phyloP scores from a whole-genome alignment of 2,797 vertebrate genomes.

The Lagodon rhomboides region DNA sequence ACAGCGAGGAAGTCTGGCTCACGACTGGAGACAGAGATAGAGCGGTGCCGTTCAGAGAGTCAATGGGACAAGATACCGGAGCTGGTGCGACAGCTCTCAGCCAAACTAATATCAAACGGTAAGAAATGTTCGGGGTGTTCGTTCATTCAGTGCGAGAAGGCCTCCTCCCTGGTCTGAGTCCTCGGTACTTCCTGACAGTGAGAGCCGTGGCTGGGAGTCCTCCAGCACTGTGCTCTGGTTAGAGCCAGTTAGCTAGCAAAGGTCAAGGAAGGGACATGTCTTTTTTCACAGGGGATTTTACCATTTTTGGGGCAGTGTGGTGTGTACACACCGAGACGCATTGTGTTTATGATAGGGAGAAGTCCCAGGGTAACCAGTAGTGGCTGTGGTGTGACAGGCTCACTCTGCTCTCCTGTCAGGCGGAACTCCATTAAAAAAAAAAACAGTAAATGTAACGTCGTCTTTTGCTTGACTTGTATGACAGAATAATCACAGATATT shows the following conservation, averaged over 20 bases:
- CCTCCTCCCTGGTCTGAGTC: conserved; percentile 54
- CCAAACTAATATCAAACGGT: conserved; percentile 96
- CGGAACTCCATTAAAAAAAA: conserved; percentile 31
- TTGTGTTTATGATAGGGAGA: background rate
- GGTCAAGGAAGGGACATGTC: background rate
- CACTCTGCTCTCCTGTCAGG: background rate
- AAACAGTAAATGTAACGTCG: background rate
- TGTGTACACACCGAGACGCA: background rate
- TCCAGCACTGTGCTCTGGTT: background rate
- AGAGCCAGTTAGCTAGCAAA: conserved; percentile 4
- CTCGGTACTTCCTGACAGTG: conserved; percentile 74
- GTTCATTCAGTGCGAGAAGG: conserved; percentile 60
- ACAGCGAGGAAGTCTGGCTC: conserved; percentile 95
- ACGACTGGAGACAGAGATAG: conserved; percentile 95
- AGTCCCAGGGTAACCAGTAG: background rate
- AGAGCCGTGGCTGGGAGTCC: conserved; percentile 10
- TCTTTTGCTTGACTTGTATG: background rate
- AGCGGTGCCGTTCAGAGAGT: conserved; percentile 93
- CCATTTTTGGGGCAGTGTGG: background rate
- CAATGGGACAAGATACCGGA: conserved; percentile 97
- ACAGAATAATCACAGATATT: background rate
- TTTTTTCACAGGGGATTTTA: background rate
- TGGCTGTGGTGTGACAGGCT: conserved; percentile 34
- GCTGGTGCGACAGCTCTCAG: conserved; percentile 93
- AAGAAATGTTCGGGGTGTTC: conserved; percentile 56